phyloP scores from a whole-genome alignment of 2,888 invertebrate genomes.

The Pantelozetes paolii region DNA sequence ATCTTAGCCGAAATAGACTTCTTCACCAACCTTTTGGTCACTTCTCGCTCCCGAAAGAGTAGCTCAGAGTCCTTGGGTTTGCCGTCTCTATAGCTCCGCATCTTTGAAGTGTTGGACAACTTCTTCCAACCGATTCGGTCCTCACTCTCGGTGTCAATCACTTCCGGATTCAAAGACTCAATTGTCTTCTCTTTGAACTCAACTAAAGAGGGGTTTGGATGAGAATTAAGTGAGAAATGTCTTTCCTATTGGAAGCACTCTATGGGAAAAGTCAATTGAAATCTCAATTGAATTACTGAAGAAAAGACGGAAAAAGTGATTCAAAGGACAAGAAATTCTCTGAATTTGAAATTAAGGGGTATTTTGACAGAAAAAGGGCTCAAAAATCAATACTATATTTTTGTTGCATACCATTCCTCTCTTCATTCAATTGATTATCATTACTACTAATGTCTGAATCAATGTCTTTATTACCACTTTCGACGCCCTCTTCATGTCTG shows the following conservation, averaged over 20 bases:
- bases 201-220: neutral
- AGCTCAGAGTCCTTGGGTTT: conserved; percentile 55
- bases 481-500: too few species aligned
- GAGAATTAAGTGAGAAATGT: neutral
- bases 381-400: too few species aligned
- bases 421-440: neutral
- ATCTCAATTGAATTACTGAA: neutral
- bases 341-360: too few species aligned
- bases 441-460: neutral
- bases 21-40: conserved; percentile 33
- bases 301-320: neutral
- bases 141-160: conserved; percentile 44
- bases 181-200: conserved; percentile 20
- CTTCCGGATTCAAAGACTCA: conserved; percentile 44
- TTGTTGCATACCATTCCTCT: neutral
- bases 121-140: conserved; percentile 65
- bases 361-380: too few species aligned
- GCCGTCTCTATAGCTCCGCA: conserved; percentile 65
- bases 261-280: too few species aligned
- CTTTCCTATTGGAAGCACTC: too few species aligned
- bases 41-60: conserved; percentile 50
- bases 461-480: conserved; percentile 9
- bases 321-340: neutral
- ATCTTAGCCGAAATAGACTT: neutral
- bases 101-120: conserved; percentile 69